These are phyloP conservation scores for Coranthus polyacanthus DNA, from an alignment of 2,797 vertebrate genomes.

Conservation along the genomic window DNA sequence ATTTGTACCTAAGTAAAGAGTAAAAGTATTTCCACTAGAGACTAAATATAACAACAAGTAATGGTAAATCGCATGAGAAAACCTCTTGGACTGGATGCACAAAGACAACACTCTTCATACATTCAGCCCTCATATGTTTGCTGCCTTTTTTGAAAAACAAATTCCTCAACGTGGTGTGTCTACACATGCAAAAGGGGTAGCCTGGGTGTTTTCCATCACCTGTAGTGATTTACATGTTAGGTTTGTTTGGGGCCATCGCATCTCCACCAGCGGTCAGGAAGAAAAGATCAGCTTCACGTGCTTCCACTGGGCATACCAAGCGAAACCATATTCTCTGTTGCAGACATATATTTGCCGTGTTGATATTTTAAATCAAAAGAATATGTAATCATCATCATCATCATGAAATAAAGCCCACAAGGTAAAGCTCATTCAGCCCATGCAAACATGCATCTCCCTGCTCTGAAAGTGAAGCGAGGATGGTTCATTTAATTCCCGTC, in stretches of 20 bases:
- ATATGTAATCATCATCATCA: background rate
- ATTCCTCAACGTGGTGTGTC: constrained; percentile 69
- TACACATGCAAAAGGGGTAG: constrained; percentile 82
- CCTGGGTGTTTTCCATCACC: constrained; percentile 82
- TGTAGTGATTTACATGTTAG: constrained; percentile 83
- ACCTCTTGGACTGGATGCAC: background rate
- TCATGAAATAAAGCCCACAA: background rate
- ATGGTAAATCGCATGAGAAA: constrained; percentile 2
- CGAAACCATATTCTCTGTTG: background rate
- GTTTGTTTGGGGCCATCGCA: constrained; percentile 56
- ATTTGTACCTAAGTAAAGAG: too few relatives aligned
- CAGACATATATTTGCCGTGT: constrained; percentile 2
- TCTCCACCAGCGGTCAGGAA: too few relatives aligned
- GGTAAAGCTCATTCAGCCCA: too few relatives aligned
- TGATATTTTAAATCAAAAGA: background rate
- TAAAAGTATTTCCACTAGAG: background rate
- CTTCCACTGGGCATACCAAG: background rate
- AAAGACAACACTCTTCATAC: background rate
- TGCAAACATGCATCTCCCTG: too few relatives aligned
- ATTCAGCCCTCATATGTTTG: background rate
- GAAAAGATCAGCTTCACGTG: constrained; percentile 47
- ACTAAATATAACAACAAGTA: background rate
- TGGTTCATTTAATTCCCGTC: background rate
- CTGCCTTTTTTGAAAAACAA: constrained; percentile 86
- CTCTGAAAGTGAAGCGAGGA: background rate